Evolutionary conservation across 2,888 invertebrate genomes (phyloP).

Genomic region (Trichopria drosophilae): DNA sequence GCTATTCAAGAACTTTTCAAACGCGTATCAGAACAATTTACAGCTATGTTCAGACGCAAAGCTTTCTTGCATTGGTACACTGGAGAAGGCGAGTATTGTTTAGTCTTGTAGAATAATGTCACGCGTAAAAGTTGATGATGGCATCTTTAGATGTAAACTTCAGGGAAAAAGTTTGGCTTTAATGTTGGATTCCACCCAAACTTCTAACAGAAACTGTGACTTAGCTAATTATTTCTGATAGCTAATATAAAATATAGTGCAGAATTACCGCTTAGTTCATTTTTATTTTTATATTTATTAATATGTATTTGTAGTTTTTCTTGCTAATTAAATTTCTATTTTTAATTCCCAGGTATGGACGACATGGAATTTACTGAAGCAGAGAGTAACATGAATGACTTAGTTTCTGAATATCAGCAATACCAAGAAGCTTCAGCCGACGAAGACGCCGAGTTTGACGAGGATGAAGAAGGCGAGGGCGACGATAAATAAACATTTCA

Average conservation of each 20-base stretch:
- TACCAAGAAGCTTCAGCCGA: slow-evolving; percentile 90
- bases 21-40: slow-evolving; percentile 65
- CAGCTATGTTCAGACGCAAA: slow-evolving; percentile 68
- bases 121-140: too few relatives aligned
- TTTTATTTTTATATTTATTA: neutral
- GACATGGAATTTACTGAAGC: slow-evolving; percentile 98
- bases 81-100: slow-evolving; percentile 64
- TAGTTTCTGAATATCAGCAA: slow-evolving; percentile 91
- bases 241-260: too few relatives aligned
- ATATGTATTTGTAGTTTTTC: neutral
- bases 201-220: too few relatives aligned
- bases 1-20: slow-evolving; percentile 66
- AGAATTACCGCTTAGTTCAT: neutral
- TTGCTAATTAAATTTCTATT: neutral
- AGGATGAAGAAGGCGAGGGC: slow-evolving; percentile 65
- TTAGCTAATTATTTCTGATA: too few relatives aligned
- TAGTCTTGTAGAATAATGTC: neutral
- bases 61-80: slow-evolving; percentile 75
- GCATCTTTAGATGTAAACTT: too few relatives aligned
- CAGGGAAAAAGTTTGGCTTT: too few relatives aligned
- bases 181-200: too few relatives aligned
- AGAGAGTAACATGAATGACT: slow-evolving; percentile 93
- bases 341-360: slow-evolving; percentile 75
- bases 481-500: slow-evolving; percentile 53
- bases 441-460: slow-evolving; percentile 85